These are phyloP conservation scores for Hedya salicella DNA, from an alignment of 2,888 invertebrate genomes.

Conservation along the genomic window DNA sequence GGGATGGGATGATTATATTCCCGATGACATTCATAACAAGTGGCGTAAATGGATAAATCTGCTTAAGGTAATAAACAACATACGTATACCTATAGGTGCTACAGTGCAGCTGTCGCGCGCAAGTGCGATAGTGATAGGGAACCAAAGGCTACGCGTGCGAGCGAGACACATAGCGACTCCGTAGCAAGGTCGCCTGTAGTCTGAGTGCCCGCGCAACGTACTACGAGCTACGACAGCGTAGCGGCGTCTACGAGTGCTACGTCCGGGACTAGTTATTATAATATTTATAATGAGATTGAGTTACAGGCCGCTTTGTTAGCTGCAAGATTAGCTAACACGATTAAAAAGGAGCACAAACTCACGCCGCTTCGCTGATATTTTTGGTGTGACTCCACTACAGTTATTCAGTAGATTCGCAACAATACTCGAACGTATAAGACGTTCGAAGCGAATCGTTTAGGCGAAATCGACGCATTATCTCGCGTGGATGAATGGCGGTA, in stretches of 20 bases:
- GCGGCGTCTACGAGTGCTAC: conserved; percentile 1
- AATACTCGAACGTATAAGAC: background rate
- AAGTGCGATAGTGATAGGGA: background rate
- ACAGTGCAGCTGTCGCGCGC: background rate
- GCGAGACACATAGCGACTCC: background rate
- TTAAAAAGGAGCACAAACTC: background rate
- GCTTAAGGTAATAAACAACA: conserved; percentile 26
- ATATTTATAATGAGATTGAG: too few species aligned
- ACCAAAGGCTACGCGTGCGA: background rate
- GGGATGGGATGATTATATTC: conserved; percentile 45
- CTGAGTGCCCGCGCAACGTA: background rate
- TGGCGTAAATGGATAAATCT: conserved; percentile 43
- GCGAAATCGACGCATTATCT: conserved; percentile 7
- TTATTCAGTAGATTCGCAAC: background rate
- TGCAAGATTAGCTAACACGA: background rate
- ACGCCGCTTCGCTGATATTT: background rate
- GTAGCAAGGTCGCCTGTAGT: background rate
- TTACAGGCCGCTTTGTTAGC: background rate
- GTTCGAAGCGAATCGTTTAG: conserved; percentile 4
- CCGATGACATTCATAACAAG: conserved; percentile 20
- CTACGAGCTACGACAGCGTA: conserved; percentile 6
- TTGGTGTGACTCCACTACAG: conserved; percentile 1
- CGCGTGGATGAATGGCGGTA: conserved; percentile 15
- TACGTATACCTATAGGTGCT: conserved; percentile 3
- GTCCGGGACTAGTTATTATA: too few species aligned